A percentile compares a stretch with the other conserved stretches of the same genome.
Conservation (phyloP, 2,113 vertebrate genomes). For the Petrocephalus zakoni region DNA sequence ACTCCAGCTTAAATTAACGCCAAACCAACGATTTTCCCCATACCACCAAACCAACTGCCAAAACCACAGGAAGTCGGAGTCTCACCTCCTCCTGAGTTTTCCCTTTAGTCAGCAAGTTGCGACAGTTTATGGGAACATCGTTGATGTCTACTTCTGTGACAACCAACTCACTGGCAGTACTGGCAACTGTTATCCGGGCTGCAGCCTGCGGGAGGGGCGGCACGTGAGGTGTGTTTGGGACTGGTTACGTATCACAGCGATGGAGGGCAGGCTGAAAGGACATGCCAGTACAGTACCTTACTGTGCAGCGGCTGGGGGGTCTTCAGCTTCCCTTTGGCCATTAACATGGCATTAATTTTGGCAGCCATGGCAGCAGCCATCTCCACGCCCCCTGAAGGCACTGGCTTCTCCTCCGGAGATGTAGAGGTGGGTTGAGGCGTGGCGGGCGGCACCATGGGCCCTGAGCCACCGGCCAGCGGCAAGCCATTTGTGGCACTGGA, state of each 20-base stretch:
- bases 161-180: conserved; percentile 70
- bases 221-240: background rate
- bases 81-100: conserved; percentile 90
- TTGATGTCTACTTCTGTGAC: conserved; percentile 95
- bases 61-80: background rate
- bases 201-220: conserved; percentile 35
- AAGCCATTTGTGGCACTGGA: background rate
- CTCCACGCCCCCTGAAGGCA: conserved; percentile 69
- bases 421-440: background rate
- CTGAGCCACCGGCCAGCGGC: background rate
- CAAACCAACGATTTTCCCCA: background rate
- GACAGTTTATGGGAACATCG: conserved; percentile 83
- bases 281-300: conserved; percentile 47
- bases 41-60: background rate
- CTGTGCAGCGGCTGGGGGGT: conserved; percentile 64
- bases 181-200: conserved; percentile 29
- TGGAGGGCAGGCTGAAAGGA: background rate
- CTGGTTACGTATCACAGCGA: background rate
- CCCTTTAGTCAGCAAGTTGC: conserved; percentile 87
- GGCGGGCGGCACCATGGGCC: conserved; percentile 23
- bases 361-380: conserved; percentile 88
- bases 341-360: conserved; percentile 92
- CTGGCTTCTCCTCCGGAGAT: conserved; percentile 24
- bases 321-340: conserved; percentile 93
- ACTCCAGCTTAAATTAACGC: background rate